phyloP scores from a whole-genome alignment of 1,140 invertebrate species.

The Heliconius hermathena region DNA sequence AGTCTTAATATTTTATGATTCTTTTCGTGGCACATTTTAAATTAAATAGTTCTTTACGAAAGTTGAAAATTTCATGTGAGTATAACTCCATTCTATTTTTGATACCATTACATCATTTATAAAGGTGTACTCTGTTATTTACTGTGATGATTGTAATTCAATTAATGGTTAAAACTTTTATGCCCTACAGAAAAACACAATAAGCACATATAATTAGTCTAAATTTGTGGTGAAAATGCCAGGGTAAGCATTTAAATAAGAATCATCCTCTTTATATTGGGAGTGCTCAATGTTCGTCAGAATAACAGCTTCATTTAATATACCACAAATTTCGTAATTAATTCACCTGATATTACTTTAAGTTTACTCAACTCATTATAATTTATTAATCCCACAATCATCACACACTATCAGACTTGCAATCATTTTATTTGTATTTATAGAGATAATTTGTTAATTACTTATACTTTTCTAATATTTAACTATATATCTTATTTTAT shows the following conservation, averaged over 20 bases:
- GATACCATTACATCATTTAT: slow-evolving; percentile 44
- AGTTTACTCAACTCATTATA: background rate
- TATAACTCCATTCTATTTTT: slow-evolving; percentile 42
- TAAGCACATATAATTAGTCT: slow-evolving; percentile 42
- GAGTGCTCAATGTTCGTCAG: background rate
- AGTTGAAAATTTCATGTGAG: slow-evolving; percentile 42
- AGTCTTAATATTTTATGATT: background rate
- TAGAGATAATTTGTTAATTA: background rate
- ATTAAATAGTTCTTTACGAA: background rate
- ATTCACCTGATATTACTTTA: background rate
- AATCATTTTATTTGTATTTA: background rate
- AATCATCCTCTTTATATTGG: slow-evolving; percentile 46
- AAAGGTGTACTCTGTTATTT: slow-evolving; percentile 21
- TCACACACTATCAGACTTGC: background rate
- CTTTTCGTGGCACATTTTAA: background rate
- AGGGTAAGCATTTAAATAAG: slow-evolving; percentile 71
- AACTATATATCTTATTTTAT: background rate
- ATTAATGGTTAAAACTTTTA: slow-evolving; percentile 38
- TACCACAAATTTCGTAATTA: background rate
- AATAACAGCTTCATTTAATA: slow-evolving; percentile 3
- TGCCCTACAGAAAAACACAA: slow-evolving; percentile 52
- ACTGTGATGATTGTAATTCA: slow-evolving; percentile 19
- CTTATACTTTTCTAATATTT: background rate
- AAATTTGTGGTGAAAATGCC: slow-evolving; percentile 60
- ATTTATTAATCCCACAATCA: background rate